A percentile compares a stretch with the other conserved stretches of the same genome.
Conservation (phyloP, 2,113 vertebrate species). For the Epinephelus lanceolatus region DNA sequence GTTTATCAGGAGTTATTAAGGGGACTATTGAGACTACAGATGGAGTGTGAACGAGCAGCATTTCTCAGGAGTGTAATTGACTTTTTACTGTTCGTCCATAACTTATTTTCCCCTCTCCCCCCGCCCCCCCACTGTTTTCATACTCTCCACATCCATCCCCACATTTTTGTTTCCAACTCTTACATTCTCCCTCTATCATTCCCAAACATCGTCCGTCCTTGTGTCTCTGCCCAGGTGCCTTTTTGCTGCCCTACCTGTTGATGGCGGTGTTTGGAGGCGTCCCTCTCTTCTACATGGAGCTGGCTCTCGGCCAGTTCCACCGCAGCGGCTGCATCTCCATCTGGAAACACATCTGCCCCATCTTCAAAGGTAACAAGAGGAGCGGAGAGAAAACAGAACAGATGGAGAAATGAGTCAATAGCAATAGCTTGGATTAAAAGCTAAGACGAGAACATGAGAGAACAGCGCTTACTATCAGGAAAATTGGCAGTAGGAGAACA, state of each 20-base stretch:
- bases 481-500: constrained; percentile 14
- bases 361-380: constrained; percentile 93
- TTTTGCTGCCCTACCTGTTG: constrained; percentile 95
- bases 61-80: constrained; percentile 27
- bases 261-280: constrained; percentile 99
- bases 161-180: not conserved
- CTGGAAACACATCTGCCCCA: constrained; percentile 97
- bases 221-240: constrained; percentile 87
- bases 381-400: not conserved
- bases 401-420: not conserved
- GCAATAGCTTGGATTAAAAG: not conserved
- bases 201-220: not conserved
- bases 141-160: not conserved
- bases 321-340: constrained; percentile 98
- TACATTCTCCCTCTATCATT: not conserved
- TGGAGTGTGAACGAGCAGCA: not conserved
- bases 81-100: constrained; percentile 17
- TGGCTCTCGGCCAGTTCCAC: constrained; percentile 97
- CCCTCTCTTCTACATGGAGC: constrained; percentile 99
- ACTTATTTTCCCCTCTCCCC: constrained; percentile 3
- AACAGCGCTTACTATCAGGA: not conserved
- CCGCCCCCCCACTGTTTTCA: not conserved
- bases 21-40: constrained; percentile 10
- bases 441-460: not conserved
- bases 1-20: constrained; percentile 4